Base-by-base conservation (phyloP, 2,888 invertebrate species). In the Ryuthela nishihirai region DNA sequence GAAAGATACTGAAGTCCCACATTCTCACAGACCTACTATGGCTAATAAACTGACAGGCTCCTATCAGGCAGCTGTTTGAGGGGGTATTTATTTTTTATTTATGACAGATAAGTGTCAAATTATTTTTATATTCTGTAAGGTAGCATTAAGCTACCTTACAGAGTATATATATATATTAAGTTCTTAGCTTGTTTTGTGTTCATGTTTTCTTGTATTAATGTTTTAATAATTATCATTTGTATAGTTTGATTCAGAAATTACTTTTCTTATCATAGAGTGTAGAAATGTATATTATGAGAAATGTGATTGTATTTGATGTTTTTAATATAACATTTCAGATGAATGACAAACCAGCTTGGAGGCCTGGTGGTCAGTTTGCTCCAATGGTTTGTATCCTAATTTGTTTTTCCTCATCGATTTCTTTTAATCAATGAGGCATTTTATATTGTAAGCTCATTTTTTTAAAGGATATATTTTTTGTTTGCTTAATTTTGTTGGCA, bases 321-420 rank as follows among this genome's bases (percentile, higher is more conserved):
- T 41, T 4, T 24, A 23, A 18, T 35, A 15, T 35, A n/a, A 18
- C 3, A n/a, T 48, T 24, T 10, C 38, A 58, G 56, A 50, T 46
- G 39, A 48, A 54, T 36, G 47, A 55, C 17, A 52, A 49, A 65
- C 85, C 87, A 4, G 83, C 85, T 70, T 87, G 85, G 77, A 77
- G 79, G 15, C 78, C 87, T 43, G 77, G 85, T 34, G 85, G 87
- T 54, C 87, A 88, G 73, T 92, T 89, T 73, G 85, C 86, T 0
- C 89, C 93, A 0, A 79, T 74, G 72, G 85, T 85, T 71, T 75
- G 75, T 43, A 25, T 9, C 2, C 10, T 6, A 2, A 3, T 24
- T 20, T 17, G 9, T 20, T 15, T 38, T 38, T 38, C 4, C 10
- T 38, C 20, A 20, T 12, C 3, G 38, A 17, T 18, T 38, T n/a